Percentiles rank a stretch among this genome's conserved stretches.
phyloP scores from a whole-genome alignment of 2,888 invertebrate species.

The Odontocerum albicorne region DNA sequence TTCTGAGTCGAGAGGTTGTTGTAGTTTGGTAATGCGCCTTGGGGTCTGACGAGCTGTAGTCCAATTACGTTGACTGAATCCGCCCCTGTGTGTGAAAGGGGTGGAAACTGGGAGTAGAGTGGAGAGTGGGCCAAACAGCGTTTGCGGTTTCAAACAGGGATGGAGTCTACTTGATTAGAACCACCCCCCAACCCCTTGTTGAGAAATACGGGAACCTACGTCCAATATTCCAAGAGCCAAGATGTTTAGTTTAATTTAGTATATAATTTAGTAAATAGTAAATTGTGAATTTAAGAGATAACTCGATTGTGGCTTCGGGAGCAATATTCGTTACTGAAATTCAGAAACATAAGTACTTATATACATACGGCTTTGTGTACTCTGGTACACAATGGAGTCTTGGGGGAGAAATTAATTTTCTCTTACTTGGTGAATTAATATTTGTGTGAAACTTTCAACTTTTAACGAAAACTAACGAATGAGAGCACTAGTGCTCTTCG shows the following conservation, averaged over 20 bases:
- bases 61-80: too few species aligned
- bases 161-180: constrained; percentile 18
- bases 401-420: too few species aligned
- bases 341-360: too few species aligned
- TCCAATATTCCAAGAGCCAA: constrained; percentile 25
- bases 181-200: constrained; percentile 10
- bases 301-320: constrained; percentile 1
- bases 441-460: too few species aligned
- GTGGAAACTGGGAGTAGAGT: background rate
- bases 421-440: too few species aligned
- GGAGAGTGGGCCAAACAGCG: constrained; percentile 19
- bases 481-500: too few species aligned
- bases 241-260: constrained; percentile 22
- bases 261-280: constrained; percentile 23
- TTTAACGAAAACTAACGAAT: too few species aligned
- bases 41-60: too few species aligned
- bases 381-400: too few species aligned
- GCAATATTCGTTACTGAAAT: background rate
- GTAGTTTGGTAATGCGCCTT: too few species aligned
- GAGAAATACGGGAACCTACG: constrained; percentile 21
- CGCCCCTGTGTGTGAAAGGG: background rate
- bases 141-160: constrained; percentile 22
- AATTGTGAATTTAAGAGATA: constrained; percentile 20
- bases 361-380: too few species aligned
- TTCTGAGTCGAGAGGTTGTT: constrained; percentile 10